Evolutionary conservation across 1,140 invertebrate genomes (phyloP).

Genomic region (Portunus trituberculatus): DNA sequence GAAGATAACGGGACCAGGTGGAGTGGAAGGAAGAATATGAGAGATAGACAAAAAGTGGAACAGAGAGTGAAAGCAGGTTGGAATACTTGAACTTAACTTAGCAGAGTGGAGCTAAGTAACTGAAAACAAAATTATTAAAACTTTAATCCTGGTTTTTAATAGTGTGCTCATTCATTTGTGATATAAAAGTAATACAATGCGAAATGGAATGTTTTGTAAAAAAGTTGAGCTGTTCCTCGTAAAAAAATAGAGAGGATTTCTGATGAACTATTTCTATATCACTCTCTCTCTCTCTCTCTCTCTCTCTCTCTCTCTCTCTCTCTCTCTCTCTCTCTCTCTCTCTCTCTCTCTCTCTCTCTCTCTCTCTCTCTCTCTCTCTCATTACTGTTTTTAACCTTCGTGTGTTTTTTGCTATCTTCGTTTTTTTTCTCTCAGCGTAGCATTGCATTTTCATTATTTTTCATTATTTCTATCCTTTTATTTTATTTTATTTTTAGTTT

Average conservation of each 20-base stretch:
- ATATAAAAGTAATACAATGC: too few relatives aligned
- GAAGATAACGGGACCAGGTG: too few relatives aligned
- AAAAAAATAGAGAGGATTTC: too few relatives aligned
- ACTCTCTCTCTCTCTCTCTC: slow-evolving; percentile 25
- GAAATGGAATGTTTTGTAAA: too few relatives aligned
- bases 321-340: neutral
- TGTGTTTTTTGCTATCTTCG: neutral
- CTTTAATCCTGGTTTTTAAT: too few relatives aligned
- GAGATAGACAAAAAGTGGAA: neutral
- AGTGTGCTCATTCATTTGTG: too few relatives aligned
- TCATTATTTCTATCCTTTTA: too few relatives aligned
- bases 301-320: neutral
- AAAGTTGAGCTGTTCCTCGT: too few relatives aligned
- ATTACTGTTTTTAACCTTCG: neutral
- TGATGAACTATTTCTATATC: neutral
- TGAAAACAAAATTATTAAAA: too few relatives aligned
- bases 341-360: neutral
- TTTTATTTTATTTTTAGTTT: too few relatives aligned
- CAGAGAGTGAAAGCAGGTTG: neutral
- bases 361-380: neutral
- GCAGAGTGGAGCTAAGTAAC: neutral
- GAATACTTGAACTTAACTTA: neutral
- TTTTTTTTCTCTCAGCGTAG: neutral
- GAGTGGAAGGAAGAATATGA: neutral
- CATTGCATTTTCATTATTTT: neutral